phyloP scores from a whole-genome alignment of 1,140 invertebrate genomes.

The Melanaphis sacchari region DNA sequence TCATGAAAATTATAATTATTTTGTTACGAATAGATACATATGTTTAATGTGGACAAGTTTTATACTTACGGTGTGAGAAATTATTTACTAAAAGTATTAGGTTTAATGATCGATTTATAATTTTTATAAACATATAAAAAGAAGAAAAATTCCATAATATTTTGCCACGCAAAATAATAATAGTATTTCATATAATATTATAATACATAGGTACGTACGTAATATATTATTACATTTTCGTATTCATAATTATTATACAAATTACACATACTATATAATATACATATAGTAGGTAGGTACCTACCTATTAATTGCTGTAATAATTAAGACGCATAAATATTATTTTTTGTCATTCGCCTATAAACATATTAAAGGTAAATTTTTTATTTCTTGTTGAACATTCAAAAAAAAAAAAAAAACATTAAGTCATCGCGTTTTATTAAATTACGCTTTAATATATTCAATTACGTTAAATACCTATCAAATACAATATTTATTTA shows the following conservation, averaged over 20 bases:
- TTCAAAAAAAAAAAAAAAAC: background rate
- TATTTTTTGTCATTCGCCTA: background rate
- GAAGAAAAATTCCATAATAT: background rate
- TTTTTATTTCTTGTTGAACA: background rate
- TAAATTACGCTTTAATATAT: background rate
- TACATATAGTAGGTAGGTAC: no score
- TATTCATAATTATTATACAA: background rate
- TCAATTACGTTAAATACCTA: background rate
- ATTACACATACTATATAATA: background rate
- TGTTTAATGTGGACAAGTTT: background rate
- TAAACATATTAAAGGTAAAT: background rate
- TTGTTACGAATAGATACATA: background rate
- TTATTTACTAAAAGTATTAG: background rate
- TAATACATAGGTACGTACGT: background rate
- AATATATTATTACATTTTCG: background rate
- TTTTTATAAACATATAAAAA: background rate
- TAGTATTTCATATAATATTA: background rate
- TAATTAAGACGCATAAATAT: background rate
- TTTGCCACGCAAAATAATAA: background rate
- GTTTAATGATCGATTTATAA: background rate
- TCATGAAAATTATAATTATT: background rate
- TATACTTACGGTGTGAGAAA: background rate
- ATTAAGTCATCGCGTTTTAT: background rate
- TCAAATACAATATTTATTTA: background rate
- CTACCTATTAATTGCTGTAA: background rate